Base-by-base conservation (phyloP, 2,113 vertebrate species). In the Enhydra lutris region DNA sequence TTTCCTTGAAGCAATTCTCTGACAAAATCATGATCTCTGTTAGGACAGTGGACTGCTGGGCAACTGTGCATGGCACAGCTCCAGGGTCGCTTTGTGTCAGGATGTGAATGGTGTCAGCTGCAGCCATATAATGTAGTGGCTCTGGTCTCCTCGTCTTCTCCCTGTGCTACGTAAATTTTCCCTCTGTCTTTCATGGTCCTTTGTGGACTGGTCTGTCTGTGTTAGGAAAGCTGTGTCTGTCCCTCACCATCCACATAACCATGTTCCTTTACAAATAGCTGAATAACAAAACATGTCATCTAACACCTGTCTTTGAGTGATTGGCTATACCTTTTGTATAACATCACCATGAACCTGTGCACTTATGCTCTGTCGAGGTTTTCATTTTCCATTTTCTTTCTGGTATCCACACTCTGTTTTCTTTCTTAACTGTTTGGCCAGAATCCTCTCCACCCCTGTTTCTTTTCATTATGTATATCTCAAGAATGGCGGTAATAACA, bases 61-160 rank as follows among this genome's bases (percentile, higher is more conserved):
- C 6, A 4, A 4, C 0, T 55, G 12, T 34, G 14, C 4, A 34
- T 1, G 20, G 0, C 6, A 7, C 13, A 29, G 21, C 24, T 57
- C 47, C 26, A 39, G 42, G 23, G 15, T 1, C 10, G 20, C 63
- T 12, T 13, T 2, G 15, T 18, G n/a, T 3, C 14, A 17, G 23
- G 15, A n/a, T 39, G 20, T 2, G 21, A 89, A 42, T 10, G 13
- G 3, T 47, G 31, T 52, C 17, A 6, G 3, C 1, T 45, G 42
- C 6, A 34, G 24, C 3, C 52, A 4, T 36, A 29, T 29, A 24
- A 95, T 13, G 3, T 9, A 23, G 1, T 5, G 24, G 26, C 29
- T 15, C 13, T 63, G 7, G 14, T 34, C 39, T 81, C 31, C 14
- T 34, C 5, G 10, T 63, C 39, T 61, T 26, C 52, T 13, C 34